Conservation (phyloP, 2,888 invertebrate genomes). For the Eupithecia subumbrata region DNA sequence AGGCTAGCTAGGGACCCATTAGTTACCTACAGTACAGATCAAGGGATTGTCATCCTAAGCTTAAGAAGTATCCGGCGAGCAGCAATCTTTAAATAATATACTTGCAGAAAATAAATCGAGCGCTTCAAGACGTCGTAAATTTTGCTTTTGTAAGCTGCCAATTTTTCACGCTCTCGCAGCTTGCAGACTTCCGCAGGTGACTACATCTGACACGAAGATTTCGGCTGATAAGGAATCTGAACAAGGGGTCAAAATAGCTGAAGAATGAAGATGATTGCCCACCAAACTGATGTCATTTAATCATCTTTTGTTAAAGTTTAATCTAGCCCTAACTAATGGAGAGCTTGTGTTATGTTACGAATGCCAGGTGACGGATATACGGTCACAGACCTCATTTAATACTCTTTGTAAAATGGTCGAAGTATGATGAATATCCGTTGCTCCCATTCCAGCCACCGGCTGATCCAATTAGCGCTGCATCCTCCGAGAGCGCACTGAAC, state of each 20-base stretch:
- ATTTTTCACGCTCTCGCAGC: background rate
- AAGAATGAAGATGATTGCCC: background rate
- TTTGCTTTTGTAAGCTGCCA: background rate
- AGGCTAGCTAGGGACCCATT: background rate
- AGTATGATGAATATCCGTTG: background rate
- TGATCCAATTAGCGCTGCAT: constrained; percentile 10
- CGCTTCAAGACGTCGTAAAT: background rate
- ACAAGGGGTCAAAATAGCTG: background rate
- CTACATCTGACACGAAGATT: background rate
- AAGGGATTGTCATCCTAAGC: background rate
- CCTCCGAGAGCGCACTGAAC: background rate
- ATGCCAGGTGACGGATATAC: background rate
- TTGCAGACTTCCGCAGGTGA: background rate
- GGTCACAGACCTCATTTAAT: background rate
- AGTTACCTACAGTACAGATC: background rate
- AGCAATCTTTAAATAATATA: background rate
- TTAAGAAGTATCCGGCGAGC: background rate
- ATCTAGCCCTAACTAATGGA: background rate
- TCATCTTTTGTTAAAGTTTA: background rate
- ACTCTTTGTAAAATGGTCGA: background rate
- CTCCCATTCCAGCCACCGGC: background rate
- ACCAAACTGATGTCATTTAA: background rate
- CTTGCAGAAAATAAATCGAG: no score
- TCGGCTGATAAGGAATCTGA: background rate
- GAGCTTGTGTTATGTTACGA: background rate